Evolutionary conservation across 2,888 invertebrate genomes (phyloP).

Genomic region (Muscina levida): DNA sequence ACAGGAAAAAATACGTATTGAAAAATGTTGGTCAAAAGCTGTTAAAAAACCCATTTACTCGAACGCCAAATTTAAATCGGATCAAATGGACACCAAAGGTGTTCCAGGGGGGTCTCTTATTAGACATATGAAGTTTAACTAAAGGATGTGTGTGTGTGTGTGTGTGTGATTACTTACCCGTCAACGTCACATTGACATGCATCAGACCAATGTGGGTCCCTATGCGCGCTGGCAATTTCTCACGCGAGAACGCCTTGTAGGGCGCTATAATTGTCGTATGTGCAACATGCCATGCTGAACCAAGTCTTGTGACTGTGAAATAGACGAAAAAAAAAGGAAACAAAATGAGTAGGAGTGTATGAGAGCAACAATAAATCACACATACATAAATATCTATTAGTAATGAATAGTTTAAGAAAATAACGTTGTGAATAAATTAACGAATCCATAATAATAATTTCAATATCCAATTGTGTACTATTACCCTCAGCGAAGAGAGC

Average conservation of each 20-base stretch:
- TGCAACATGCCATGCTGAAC: slow-evolving; percentile 96
- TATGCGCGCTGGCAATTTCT: slow-evolving; percentile 92
- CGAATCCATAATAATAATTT: slow-evolving; percentile 53
- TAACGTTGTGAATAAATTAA: slow-evolving; percentile 18
- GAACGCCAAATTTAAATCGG: background rate
- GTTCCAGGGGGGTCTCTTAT: background rate
- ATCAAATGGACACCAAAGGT: slow-evolving; percentile 12
- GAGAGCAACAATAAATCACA: slow-evolving; percentile 36
- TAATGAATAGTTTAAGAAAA: slow-evolving; percentile 44
- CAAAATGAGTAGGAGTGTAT: background rate
- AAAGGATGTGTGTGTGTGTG: no score
- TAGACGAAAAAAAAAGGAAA: background rate
- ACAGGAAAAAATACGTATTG: slow-evolving; percentile 6
- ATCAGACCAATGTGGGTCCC: slow-evolving; percentile 95
- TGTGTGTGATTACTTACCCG: slow-evolving; percentile 83
- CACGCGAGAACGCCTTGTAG: slow-evolving; percentile 94
- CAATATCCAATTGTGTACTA: slow-evolving; percentile 53
- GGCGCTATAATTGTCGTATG: slow-evolving; percentile 89
- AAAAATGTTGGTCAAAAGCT: slow-evolving; percentile 15
- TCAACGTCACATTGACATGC: slow-evolving; percentile 96
- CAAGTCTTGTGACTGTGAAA: slow-evolving; percentile 89
- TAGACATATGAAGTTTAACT: background rate
- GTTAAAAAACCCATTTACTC: slow-evolving; percentile 3
- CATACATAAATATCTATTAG: slow-evolving; percentile 34
- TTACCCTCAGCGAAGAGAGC: slow-evolving; percentile 28